Evolutionary conservation across 2,113 vertebrate species (phyloP), one percentile per base, ranked within the genome.

Genomic region (Gasterosteus aculeatus): DNA sequence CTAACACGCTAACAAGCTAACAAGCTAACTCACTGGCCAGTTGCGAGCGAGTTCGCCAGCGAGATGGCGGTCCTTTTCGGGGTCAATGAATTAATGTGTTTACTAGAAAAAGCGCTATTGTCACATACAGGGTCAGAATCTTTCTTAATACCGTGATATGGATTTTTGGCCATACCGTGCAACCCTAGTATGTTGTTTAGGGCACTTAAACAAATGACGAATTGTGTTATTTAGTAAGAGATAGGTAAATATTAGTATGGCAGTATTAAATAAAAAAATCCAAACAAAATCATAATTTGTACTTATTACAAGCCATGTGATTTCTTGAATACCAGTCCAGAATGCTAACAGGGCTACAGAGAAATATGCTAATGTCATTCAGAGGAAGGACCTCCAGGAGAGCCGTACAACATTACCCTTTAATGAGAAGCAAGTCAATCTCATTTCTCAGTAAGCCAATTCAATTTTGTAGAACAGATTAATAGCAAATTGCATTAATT

Each of bases 401-500:
- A 66, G 42, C 54, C 22, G 22, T 18, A 42, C 31, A 38, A 72
- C 75, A 63, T 69, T 71, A 49, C 67, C 65, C 62, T 70, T 69
- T 90, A 88, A 91, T 87, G 76, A 91, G 88, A 78, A 87, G 75
- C 61, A 76, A 89, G 83, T 77, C 85, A 71, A 79, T 86, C 81
- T 91, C 64, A 85, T 89, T 89, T 84, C 82, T 87, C 72, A 85
- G 78, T 70, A 65, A 91, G 59, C 64, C 76, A 80, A 85, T 89
- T 68, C 81, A 84, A 85, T 88, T 74, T 83, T 70, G 26, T 83
- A 64, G 80, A 85, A 73, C 59, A 86, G 82, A 92, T 92, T 88
- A 92, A 90, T 89, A 63, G 78, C 89, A 56, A 77, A 88, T 81
- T 78, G 47, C 75, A 84, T 85, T 89, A 90, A 92, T 89, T 83